Evolutionary conservation across 2,888 invertebrate species (phyloP), one percentile per base, ranked within the genome.

Genomic region (Diabrotica balteata): DNA sequence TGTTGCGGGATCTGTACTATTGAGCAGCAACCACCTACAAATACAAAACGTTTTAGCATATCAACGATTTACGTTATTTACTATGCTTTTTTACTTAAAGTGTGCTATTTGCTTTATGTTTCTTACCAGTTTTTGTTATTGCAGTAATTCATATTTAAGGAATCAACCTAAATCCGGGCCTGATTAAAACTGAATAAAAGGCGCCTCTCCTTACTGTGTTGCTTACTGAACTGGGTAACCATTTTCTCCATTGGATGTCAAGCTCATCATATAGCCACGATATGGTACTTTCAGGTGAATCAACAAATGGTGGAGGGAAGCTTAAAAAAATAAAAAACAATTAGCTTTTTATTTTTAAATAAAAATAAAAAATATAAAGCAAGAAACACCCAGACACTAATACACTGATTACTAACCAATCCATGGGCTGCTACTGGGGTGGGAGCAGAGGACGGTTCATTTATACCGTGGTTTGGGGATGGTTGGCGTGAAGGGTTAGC

Each of bases 121-220:
- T 11, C 74, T 83, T 82, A 91, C 97, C 96, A 97, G 85, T 97
- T 97, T 81, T 94, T 94, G 80, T 95, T 95, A 82, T 96, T 96
- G 84, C 97, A 97, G 84, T 95, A 96, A 85, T 97, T 97, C 92
- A 95, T 96, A 81, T 97, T 97, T n/a, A 97, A 87, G 0, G 97
- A 97, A 97, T 92, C 64, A 97, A 90, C 67, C 96, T 88, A 82
- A 97, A 94, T 17, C 96, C 96, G 0, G 95, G 95, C 49, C 94
- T 89, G 7, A 97, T 93, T 57, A 95, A 88, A 2, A 95, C 94
- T 4, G 96, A 95, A 84, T 97, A 98, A 85, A 94, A 96, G 47
- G 95, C 95, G 0, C 95, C 95, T 55, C 94, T 88, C 3, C 94
- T 88, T 2, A 96, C 91, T 0, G 96, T 96, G 75, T 92, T 91